Conservation (phyloP, 2,797 vertebrate species). For the Okamejei kenojei region DNA sequence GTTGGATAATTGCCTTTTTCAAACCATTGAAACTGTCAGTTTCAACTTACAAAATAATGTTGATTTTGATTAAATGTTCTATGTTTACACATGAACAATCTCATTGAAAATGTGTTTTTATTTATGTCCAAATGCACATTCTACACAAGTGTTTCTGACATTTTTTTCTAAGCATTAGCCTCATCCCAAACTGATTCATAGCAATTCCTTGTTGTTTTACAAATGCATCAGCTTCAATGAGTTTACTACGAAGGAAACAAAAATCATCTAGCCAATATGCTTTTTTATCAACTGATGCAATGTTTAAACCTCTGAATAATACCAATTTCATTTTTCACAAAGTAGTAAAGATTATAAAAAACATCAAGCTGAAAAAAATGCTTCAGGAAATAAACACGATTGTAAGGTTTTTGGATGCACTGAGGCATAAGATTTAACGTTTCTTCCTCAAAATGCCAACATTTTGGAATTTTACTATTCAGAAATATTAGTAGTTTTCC, state of each 20-base stretch:
- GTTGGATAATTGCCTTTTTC: constrained; percentile 30
- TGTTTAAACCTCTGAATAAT: constrained; percentile 58
- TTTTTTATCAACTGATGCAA: constrained; percentile 57
- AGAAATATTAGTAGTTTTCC: not conserved
- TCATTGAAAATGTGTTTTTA: constrained; percentile 33
- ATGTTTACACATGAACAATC: constrained; percentile 30
- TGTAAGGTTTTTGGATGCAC: not conserved
- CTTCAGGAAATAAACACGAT: constrained; percentile 55
- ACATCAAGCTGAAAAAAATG: constrained; percentile 64
- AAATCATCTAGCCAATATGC: constrained; percentile 43
- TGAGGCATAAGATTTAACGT: not conserved
- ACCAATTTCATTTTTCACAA: constrained; percentile 58
- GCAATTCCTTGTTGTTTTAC: not conserved
- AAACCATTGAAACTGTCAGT: constrained; percentile 24
- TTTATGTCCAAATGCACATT: constrained; percentile 17
- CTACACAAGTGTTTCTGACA: not conserved
- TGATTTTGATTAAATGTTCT: constrained; percentile 36
- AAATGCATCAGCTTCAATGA: not conserved
- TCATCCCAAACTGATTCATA: not conserved
- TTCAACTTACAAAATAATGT: constrained; percentile 28
- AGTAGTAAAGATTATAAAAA: constrained; percentile 45
- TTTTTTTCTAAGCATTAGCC: not conserved
- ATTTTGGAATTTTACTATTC: not conserved
- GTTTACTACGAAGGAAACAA: not conserved
- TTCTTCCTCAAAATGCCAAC: not conserved